Conservation (phyloP, 2,888 invertebrate genomes). For the Eupithecia insigniata region DNA sequence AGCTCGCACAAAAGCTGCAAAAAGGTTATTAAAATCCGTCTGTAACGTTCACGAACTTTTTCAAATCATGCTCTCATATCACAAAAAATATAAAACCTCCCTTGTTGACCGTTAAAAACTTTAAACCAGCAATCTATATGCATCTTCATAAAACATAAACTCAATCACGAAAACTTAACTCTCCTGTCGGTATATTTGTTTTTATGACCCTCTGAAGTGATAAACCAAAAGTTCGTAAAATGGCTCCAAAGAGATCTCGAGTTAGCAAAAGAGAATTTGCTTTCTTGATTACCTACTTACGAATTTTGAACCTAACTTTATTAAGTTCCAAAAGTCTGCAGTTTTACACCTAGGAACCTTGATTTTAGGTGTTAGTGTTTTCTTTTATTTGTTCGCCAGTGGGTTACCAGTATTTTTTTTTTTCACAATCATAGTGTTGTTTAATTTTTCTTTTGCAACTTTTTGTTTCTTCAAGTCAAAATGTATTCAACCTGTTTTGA, state of each 20-base stretch:
- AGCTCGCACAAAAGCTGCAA: neutral
- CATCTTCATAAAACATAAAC: constrained; percentile 42
- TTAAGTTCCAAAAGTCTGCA: constrained; percentile 23
- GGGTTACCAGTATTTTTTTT: neutral
- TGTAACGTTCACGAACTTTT: neutral
- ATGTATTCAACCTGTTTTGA: neutral
- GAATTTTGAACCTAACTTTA: constrained; percentile 29
- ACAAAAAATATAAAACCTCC: constrained; percentile 16
- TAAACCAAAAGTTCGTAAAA: constrained; percentile 45
- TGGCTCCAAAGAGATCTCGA: constrained; percentile 43
- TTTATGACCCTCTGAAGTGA: constrained; percentile 43
- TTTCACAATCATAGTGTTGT: neutral
- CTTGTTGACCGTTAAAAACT: constrained; percentile 29
- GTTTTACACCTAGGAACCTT: neutral
- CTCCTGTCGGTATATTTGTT: constrained; percentile 42
- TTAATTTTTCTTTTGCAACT: neutral
- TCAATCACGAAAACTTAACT: constrained; percentile 42
- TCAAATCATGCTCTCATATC: neutral
- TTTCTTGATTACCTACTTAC: constrained; percentile 33
- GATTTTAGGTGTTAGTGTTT: neutral
- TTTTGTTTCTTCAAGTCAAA: neutral
- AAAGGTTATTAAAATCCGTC: neutral
- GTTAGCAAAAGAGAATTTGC: constrained; percentile 32
- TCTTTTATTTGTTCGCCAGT: neutral
- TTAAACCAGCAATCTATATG: constrained; percentile 39